Percentiles rank a stretch among this genome's conserved stretches.
Evolutionary conservation across 2,113 vertebrate species (phyloP).

Genomic region (Monopterus albus): DNA sequence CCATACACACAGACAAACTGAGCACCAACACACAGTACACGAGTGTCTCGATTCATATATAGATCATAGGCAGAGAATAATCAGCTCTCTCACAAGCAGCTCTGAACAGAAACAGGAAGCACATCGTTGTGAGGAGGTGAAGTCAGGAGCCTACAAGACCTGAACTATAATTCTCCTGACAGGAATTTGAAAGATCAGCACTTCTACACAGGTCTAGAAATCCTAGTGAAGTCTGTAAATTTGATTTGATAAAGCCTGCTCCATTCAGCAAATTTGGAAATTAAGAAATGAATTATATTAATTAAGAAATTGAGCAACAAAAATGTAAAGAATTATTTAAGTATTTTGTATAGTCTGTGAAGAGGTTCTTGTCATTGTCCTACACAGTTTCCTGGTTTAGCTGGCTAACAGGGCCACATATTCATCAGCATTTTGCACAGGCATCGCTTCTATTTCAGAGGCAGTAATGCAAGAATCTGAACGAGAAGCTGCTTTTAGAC

Average conservation of each 20-base stretch:
- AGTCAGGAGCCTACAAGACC: slow-evolving; percentile 25
- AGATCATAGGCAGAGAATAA: slow-evolving; percentile 19
- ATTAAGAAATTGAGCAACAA: too few species aligned
- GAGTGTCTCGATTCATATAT: slow-evolving; percentile 10
- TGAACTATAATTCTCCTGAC: background rate
- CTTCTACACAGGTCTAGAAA: background rate
- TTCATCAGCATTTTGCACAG: background rate
- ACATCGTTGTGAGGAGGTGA: slow-evolving; percentile 43
- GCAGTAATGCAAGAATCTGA: background rate
- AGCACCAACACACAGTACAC: background rate
- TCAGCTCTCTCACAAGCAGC: slow-evolving; percentile 6
- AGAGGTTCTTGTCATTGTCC: too few species aligned
- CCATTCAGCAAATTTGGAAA: too few species aligned
- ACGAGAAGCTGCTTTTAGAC: slow-evolving; percentile 5
- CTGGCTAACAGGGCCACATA: background rate
- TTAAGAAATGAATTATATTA: too few species aligned
- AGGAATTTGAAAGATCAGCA: slow-evolving; percentile 17
- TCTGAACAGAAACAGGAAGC: slow-evolving; percentile 64
- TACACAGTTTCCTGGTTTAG: too few species aligned
- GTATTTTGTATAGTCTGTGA: too few species aligned
- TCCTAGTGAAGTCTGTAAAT: background rate
- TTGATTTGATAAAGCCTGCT: too few species aligned
- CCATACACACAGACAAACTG: background rate
- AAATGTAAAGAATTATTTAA: too few species aligned
- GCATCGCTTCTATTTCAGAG: background rate